Percentiles rank a stretch among this genome's conserved stretches.
Evolutionary conservation across 92 coral and sea anemone species (phyloP).

Genomic region (Scolanthus callimorphus): DNA sequence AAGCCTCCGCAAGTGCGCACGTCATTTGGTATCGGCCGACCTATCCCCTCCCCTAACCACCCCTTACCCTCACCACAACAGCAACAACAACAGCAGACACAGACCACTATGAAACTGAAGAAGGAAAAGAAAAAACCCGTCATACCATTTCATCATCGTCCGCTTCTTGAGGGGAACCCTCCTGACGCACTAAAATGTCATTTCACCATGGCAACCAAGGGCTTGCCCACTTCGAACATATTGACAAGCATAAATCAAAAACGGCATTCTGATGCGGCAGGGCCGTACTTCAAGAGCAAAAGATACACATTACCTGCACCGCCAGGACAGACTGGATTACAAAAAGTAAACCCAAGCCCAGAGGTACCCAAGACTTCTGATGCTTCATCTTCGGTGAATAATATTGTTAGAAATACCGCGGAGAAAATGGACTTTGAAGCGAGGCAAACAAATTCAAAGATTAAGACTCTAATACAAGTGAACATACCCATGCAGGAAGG

Average conservation of each 20-base stretch:
- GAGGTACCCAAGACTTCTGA: no score
- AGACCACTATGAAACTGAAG: slow-evolving; percentile 74
- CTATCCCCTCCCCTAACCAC: slow-evolving; percentile 80
- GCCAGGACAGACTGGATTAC: slow-evolving; percentile 29
- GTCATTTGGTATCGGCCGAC: slow-evolving; percentile 89
- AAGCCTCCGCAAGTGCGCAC: slow-evolving; percentile 86
- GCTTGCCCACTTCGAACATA: slow-evolving; percentile 78
- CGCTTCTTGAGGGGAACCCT: slow-evolving; percentile 49
- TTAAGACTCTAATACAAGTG: background rate
- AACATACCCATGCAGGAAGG: background rate
- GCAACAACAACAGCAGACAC: slow-evolving; percentile 50
- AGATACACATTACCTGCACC: slow-evolving; percentile 46
- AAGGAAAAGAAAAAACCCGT: slow-evolving; percentile 86
- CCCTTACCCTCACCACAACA: slow-evolving; percentile 80
- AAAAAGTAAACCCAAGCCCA: slow-evolving; percentile 14
- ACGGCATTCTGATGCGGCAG: slow-evolving; percentile 66
- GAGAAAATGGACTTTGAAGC: background rate
- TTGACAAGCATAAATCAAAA: slow-evolving; percentile 69
- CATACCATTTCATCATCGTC: slow-evolving; percentile 91
- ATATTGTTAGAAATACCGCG: background rate
- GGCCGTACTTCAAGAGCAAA: slow-evolving; percentile 34
- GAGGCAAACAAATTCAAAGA: background rate
- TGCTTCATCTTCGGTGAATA: no score
- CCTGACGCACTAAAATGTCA: slow-evolving; percentile 68
- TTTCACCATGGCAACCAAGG: slow-evolving; percentile 82